These are phyloP conservation scores for Teleogryllus occipitalis DNA, from an alignment of 1,140 invertebrate species.

Conservation along the genomic window DNA sequence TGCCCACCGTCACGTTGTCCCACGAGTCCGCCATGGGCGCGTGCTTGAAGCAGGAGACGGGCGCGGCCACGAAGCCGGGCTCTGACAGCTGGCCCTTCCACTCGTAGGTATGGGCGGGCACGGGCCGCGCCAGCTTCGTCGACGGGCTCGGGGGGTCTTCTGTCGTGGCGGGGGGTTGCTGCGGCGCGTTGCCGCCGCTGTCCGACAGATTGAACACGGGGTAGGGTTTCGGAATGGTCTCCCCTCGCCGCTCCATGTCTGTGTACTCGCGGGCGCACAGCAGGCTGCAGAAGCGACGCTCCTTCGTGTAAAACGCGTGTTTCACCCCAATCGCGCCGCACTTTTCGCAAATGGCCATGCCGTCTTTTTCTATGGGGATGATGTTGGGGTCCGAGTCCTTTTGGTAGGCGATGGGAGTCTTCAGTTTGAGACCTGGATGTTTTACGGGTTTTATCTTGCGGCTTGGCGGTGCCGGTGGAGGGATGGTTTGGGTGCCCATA, in stretches of 20 bases:
- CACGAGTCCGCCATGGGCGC: constrained; percentile 85
- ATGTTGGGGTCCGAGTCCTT: constrained; percentile 67
- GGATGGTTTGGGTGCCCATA: constrained; percentile 47
- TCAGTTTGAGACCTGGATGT: constrained; percentile 63
- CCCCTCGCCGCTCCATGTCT: constrained; percentile 28
- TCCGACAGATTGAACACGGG: constrained; percentile 9
- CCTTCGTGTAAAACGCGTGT: constrained; percentile 81
- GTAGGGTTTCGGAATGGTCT: neutral
- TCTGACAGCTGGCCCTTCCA: constrained; percentile 73
- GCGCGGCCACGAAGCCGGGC: constrained; percentile 70
- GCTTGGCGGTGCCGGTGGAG: constrained; percentile 33
- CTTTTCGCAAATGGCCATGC: constrained; percentile 80
- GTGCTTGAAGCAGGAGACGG: constrained; percentile 79
- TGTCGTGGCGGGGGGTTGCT: too few relatives aligned
- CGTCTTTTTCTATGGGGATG: constrained; percentile 71
- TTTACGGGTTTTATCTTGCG: constrained; percentile 66
- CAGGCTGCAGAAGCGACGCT: constrained; percentile 69
- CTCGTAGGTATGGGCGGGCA: constrained; percentile 51
- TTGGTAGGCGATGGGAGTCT: constrained; percentile 72
- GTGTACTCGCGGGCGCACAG: constrained; percentile 54
- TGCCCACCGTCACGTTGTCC: constrained; percentile 86
- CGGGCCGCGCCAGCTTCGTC: neutral
- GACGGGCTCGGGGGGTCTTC: neutral
- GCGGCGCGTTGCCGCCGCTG: too few relatives aligned
- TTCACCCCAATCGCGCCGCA: constrained; percentile 84